Conservation (phyloP, 2,888 invertebrate species). For the Helleia helle region DNA sequence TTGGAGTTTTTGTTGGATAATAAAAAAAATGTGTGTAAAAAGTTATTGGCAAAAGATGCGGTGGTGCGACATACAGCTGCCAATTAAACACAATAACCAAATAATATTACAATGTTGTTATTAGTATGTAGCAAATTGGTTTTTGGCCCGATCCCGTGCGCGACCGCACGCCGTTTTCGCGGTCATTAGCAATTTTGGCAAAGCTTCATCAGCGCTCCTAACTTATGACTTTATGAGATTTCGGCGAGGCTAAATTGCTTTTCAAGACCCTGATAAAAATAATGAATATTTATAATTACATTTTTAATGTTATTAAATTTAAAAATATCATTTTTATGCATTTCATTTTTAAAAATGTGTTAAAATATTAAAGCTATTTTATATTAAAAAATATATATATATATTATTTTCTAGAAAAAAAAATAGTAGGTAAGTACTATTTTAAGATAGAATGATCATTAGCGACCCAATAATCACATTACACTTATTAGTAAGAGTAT, state of each 20-base stretch:
- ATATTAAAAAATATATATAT: too few relatives aligned
- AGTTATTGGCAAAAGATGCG: not conserved
- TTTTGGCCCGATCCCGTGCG: slow-evolving; percentile 61
- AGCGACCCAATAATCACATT: too few relatives aligned
- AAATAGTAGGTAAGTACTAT: too few relatives aligned
- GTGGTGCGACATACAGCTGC: slow-evolving; percentile 22
- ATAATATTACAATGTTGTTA: slow-evolving; percentile 47
- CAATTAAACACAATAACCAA: slow-evolving; percentile 22
- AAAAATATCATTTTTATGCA: not conserved
- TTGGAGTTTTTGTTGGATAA: not conserved
- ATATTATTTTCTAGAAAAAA: too few relatives aligned
- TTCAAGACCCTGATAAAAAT: slow-evolving; percentile 19
- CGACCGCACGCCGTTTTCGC: slow-evolving; percentile 50
- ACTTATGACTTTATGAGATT: slow-evolving; percentile 56
- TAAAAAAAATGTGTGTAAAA: not conserved
- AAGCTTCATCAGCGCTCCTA: slow-evolving; percentile 42
- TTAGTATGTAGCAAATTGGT: slow-evolving; percentile 63
- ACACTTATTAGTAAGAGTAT: too few relatives aligned
- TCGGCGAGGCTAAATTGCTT: slow-evolving; percentile 31
- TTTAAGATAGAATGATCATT: too few relatives aligned
- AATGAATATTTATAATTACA: slow-evolving; percentile 11
- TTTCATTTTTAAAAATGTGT: too few relatives aligned
- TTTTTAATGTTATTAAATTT: not conserved
- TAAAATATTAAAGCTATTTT: not conserved
- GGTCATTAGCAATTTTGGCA: slow-evolving; percentile 71